phyloP scores from a whole-genome alignment of 2,888 invertebrate species.

The Napeogenes sylphis region DNA sequence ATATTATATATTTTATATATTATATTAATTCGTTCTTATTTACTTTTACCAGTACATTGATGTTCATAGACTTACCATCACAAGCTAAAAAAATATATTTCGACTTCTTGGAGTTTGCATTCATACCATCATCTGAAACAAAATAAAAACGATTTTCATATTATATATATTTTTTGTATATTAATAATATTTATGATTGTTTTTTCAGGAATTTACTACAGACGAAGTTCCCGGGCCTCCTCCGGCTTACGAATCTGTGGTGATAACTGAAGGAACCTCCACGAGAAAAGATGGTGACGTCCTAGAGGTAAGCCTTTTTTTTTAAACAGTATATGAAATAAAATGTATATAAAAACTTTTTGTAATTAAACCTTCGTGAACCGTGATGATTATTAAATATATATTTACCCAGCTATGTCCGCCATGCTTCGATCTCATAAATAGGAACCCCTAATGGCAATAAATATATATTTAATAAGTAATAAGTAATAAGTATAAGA shows the following conservation, averaged over 20 bases:
- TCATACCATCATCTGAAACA: slow-evolving; percentile 20
- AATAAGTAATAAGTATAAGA: too few species aligned
- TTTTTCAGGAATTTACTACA: slow-evolving; percentile 40
- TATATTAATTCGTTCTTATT: too few species aligned
- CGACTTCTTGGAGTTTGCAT: slow-evolving; percentile 2
- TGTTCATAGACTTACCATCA: slow-evolving; percentile 20
- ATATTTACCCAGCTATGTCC: too few species aligned
- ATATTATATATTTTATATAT: too few species aligned
- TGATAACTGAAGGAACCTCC: slow-evolving; percentile 43
- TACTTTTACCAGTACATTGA: neutral
- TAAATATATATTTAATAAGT: too few species aligned
- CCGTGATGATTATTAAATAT: too few species aligned
- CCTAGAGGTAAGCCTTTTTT: slow-evolving; percentile 44
- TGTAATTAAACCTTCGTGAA: too few species aligned
- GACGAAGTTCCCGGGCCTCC: slow-evolving; percentile 78
- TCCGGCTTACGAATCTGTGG: slow-evolving; percentile 80
- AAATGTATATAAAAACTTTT: too few species aligned
- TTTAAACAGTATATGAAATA: neutral
- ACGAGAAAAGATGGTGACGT: slow-evolving; percentile 47
- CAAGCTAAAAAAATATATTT: slow-evolving; percentile 12
- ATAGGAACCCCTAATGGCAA: too few species aligned
- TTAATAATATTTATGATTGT: slow-evolving; percentile 2
- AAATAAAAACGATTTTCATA: neutral
- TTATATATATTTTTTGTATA: neutral
- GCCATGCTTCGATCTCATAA: too few species aligned